Base-by-base conservation (phyloP, 2,113 vertebrate genomes). In the Ictidomys tridecemlineatus region DNA sequence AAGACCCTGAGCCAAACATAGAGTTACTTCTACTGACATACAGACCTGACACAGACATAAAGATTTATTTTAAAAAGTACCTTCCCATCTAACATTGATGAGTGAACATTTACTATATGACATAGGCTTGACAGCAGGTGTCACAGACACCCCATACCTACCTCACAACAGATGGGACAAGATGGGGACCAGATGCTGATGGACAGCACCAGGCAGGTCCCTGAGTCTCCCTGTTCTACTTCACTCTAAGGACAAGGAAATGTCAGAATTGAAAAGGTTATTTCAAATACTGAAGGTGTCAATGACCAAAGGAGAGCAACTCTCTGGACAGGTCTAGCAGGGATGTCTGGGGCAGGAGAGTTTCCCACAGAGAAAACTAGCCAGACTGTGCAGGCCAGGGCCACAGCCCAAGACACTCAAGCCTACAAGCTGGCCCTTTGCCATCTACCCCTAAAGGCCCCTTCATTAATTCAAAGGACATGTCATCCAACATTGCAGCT, bases 21-120 rank as follows among this genome's bases (percentile, higher is more conserved):
- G 45, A 1, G 45, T 45, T 8, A 45, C 45, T 45, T 45, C 45
- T 45, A 45, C 8, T 45, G 45, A 45, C 45, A 8, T 45, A 45
- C 1, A 83, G 34, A 16, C 28, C 30, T 10, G 11, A 67, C 28
- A 69, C 8, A 10, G 5, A 53, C 22, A 51, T 2, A 63, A 53
- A 89, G 39, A 78, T 89, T 93, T 89, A 88, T 69, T 70, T 67
- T 95, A 8, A 53, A 91, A 87, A 92, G 22, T 34, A 80, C 58
- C 8, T 67, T 74, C 24, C 26, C 30, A 18, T 88, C 39, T 48
- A 26, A 2, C 16, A n/a, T n/a, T 69, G 30, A 34, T 69, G 67
- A 69, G 17, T 69, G 67, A n/a, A n/a, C 45, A 45, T 45, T 45
- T 8, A 45, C 45, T 45, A 6, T 20, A 37, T 32, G 70, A 45